Evolutionary conservation across 1,140 invertebrate genomes (phyloP), one percentile per base, ranked within the genome.

Genomic region (Drosophila lacteicornis): DNA sequence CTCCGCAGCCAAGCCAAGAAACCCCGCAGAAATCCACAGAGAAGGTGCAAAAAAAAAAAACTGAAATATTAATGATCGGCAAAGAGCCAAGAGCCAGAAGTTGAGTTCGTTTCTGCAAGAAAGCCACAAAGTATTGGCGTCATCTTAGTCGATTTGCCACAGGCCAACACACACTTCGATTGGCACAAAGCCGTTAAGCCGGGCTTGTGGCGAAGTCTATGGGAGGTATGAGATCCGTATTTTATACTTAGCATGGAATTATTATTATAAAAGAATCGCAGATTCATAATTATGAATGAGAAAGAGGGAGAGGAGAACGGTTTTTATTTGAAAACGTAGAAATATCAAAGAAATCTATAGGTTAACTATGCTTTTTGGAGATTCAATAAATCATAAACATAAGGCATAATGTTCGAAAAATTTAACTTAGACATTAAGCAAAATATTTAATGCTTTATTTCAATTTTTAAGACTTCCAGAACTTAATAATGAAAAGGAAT

Each of bases 81-180:
- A 71, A 50, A 73, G 12, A 57, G 63, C 42, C 53, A 50, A 38
- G 33, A 38, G 33, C 33, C 53, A 73, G 68, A 71, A 73, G 68
- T 73, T 70, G 68, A 40, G 43, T 73, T 73, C 19, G 27, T 19
- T 59, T 59, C 46, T 73, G 45, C 69, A 59, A 45, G 67, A 73
- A 71, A 60, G 68, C 69, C 69, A 43, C 67, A 43, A 27, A 55
- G 51, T 19, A 65, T 65, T 51, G 61, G 30, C 60, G 66, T 43
- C 66, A 69, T 45, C 38, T 66, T 38, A n/a, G 12, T 38, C 38
- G 40, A 67, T 30, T 38, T 67, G 62, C 67, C 62, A 46, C 19
- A 46, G 49, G 67, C 67, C n/a, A 45, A 25, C 30, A 38, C 33
- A 55, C 47, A 50, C 12, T 70, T 55, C 13, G 27, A 47, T 25